These are phyloP conservation scores for Pseudolycoriella hygida DNA, from an alignment of 2,888 invertebrate genomes.

Conservation along the genomic window DNA sequence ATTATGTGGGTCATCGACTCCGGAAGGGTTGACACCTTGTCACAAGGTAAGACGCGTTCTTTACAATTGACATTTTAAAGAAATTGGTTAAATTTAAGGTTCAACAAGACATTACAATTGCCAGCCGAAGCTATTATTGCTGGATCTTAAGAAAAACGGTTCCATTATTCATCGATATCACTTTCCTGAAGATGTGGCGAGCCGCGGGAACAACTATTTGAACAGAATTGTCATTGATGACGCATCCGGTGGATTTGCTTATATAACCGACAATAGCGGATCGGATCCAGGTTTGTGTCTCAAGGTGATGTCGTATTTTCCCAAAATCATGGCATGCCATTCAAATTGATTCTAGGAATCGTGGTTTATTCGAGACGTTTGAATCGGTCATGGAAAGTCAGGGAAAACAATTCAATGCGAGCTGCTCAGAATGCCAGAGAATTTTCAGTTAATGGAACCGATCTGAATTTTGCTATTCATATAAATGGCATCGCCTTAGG, in stretches of 20 bases:
- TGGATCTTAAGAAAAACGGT: slow-evolving; percentile 42
- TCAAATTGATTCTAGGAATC: slow-evolving; percentile 20
- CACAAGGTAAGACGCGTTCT: slow-evolving; percentile 17
- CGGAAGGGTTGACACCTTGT: slow-evolving; percentile 44
- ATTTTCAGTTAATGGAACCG: slow-evolving; percentile 42
- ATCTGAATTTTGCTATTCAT: slow-evolving; percentile 38
- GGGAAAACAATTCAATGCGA: slow-evolving; percentile 43
- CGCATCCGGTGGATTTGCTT: slow-evolving; percentile 46
- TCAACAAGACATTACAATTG: slow-evolving; percentile 30
- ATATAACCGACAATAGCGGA: slow-evolving; percentile 52
- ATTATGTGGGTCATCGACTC: slow-evolving; percentile 52
- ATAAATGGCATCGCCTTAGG: slow-evolving; percentile 57
- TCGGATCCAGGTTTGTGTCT: slow-evolving; percentile 32
- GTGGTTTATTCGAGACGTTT: slow-evolving; percentile 49
- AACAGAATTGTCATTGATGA: slow-evolving; percentile 59
- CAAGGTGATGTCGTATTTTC: slow-evolving; percentile 23
- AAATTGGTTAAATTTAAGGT: too few species aligned
- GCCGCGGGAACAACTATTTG: slow-evolving; percentile 32
- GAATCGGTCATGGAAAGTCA: slow-evolving; percentile 51
- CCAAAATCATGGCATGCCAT: too few species aligned
- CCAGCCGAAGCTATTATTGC: slow-evolving; percentile 47
- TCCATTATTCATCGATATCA: slow-evolving; percentile 37
- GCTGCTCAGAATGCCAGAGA: slow-evolving; percentile 37
- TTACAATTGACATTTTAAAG: too few species aligned
- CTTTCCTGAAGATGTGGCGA: slow-evolving; percentile 42